phyloP scores from a whole-genome alignment of 2,797 vertebrate species.

The Hippoglossus hippoglossus region DNA sequence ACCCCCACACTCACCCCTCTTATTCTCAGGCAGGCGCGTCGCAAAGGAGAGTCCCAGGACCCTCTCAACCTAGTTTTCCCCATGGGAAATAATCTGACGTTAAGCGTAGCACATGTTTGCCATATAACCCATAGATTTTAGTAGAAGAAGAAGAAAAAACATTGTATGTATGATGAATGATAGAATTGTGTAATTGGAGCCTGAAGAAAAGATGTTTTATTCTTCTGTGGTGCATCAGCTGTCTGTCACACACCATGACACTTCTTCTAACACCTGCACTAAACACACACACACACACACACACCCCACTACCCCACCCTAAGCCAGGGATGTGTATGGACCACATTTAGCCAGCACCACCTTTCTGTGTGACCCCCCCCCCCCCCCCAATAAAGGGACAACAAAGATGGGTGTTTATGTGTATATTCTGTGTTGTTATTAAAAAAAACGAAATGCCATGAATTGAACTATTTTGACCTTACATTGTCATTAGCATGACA shows the following conservation, averaged over 20 bases:
- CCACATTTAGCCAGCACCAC: slow-evolving; percentile 72
- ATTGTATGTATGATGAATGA: slow-evolving; percentile 63
- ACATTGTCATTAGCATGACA: slow-evolving; percentile 62
- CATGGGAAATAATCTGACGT: slow-evolving; percentile 82
- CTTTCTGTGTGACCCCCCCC: slow-evolving; percentile 40
- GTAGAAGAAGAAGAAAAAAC: slow-evolving; percentile 18
- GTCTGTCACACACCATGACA: slow-evolving; percentile 54
- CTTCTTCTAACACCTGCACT: slow-evolving; percentile 52
- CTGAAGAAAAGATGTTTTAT: slow-evolving; percentile 54
- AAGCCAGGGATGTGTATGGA: slow-evolving; percentile 66
- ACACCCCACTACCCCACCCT: slow-evolving; percentile 23
- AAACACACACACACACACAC: slow-evolving; percentile 26
- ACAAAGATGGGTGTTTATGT: slow-evolving; percentile 49
- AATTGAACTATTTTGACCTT: slow-evolving; percentile 58
- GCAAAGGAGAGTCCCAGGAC: slow-evolving; percentile 71
- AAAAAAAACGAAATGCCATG: slow-evolving; percentile 34
- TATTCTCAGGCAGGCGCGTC: slow-evolving; percentile 74
- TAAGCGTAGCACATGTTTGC: slow-evolving; percentile 75
- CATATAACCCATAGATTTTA: slow-evolving; percentile 70
- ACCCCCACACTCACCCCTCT: not conserved
- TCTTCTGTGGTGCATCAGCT: slow-evolving; percentile 67
- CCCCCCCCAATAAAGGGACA: slow-evolving; percentile 22
- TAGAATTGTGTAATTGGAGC: slow-evolving; percentile 51
- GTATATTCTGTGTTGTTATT: slow-evolving; percentile 53
- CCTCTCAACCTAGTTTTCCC: slow-evolving; percentile 81